Base-by-base conservation (phyloP, 1,140 invertebrate species). In the Oncopodura yosiiana region DNA sequence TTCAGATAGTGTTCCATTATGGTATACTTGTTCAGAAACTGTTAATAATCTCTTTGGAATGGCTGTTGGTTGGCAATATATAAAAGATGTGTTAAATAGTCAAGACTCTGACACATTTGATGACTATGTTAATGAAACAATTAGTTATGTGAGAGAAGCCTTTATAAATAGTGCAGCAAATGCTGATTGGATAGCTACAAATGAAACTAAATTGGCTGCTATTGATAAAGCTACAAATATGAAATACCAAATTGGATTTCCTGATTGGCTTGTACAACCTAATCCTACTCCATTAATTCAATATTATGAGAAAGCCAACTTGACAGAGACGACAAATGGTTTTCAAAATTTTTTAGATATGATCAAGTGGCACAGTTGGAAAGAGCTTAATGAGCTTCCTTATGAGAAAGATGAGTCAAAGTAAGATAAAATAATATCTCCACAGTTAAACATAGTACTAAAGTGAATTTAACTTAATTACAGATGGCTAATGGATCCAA, bases 151-250 rank as follows among this genome's bases (percentile, higher is more conserved):
- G 18, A n/a, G 23, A 29, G 30, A 27, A 16, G 11, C 44, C 26
- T 43, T 56, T 41, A 26, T 43, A 9, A 21, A 44, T 11, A 36
- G 2, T 16, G 9, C 37, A 16, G 14, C 29, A 8, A 29, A 49
- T 4, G 16, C 34, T 21, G 43, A 45, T 12, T 57, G 55, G 55
- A 57, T 57, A 37, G 39, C 39, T 36, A 23, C n/a, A 12, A 37
- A 50, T 26, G 23, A 43, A 36, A 57, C 48, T n/a, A 12, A 24
- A 32, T 21, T 14, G 3, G 24, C 21, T n/a, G 49, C 37, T 14
- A 41, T 18, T 29, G 18, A 1, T 6, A 51, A 51, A 16, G 49
- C 34, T 23, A 34, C 23, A 24, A 30, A 27, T 12, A 41, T 51
- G 27, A 41, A 27, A 38, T 23, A 1, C 6, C 16, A 29, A 9